Percentiles rank a stretch among this genome's conserved stretches.
Conservation (phyloP, 30 jellyfish, hydroid and myxozoan genomes). For the Chironex yamaguchii region DNA sequence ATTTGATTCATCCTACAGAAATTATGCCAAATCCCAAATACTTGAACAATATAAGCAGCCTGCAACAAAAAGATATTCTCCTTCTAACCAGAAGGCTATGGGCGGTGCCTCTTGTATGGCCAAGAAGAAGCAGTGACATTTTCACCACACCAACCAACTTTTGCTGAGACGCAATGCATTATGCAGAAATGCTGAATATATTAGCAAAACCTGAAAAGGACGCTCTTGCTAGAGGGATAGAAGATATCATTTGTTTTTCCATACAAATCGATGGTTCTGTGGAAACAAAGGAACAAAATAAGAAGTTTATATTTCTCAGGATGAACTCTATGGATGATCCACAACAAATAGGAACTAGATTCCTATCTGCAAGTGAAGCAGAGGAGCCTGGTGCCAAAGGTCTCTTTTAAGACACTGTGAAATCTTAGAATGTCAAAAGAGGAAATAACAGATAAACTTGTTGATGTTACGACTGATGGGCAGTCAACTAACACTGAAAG, state of each 20-base stretch:
- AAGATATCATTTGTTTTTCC: slow-evolving; percentile 6
- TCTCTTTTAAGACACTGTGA: not conserved
- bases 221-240: not conserved
- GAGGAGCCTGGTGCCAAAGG: slow-evolving; percentile 17
- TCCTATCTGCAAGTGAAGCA: slow-evolving; percentile 14
- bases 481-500: slow-evolving; percentile 5
- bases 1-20: too few species aligned
- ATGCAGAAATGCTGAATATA: slow-evolving; percentile 8
- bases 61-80: too few species aligned
- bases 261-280: slow-evolving; percentile 18
- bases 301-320: not conserved
- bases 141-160: slow-evolving; percentile 1
- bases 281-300: slow-evolving; percentile 4
- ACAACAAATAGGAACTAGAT: slow-evolving; percentile 6
- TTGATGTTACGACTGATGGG: slow-evolving; percentile 11
- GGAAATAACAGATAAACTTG: slow-evolving; percentile 1
- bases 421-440: not conserved
- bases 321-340: not conserved
- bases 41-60: too few species aligned
- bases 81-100: too few species aligned
- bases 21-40: too few species aligned
- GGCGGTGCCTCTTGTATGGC: too few species aligned
- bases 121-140: not conserved
- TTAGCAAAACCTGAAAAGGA: not conserved
- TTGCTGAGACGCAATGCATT: slow-evolving; percentile 9